Conservation (phyloP, 2,888 invertebrate species). For the Chydorus sphaericus region DNA sequence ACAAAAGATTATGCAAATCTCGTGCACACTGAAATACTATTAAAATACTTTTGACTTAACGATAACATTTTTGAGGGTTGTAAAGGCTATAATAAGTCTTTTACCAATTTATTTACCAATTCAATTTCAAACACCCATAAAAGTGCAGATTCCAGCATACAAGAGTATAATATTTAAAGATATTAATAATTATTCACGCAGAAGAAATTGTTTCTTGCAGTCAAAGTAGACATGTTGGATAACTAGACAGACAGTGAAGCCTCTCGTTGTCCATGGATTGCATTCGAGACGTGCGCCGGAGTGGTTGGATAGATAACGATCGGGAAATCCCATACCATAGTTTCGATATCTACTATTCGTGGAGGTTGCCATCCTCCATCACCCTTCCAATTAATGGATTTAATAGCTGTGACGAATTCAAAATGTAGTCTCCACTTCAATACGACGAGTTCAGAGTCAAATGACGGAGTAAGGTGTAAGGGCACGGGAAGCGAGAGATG, state of each 20-base stretch:
- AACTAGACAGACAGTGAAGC: too few species aligned
- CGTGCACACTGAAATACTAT: too few species aligned
- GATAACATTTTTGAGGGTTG: too few species aligned
- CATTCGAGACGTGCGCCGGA: constrained; percentile 60
- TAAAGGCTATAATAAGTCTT: too few species aligned
- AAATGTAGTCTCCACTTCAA: constrained; percentile 91
- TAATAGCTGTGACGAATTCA: constrained; percentile 67
- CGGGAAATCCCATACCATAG: constrained; percentile 97
- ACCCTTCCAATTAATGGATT: constrained; percentile 27
- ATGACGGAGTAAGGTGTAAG: constrained; percentile 87
- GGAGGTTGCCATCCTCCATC: constrained; percentile 64
- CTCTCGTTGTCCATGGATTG: constrained; percentile 29
- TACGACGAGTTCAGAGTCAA: constrained; percentile 75
- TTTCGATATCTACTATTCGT: constrained; percentile 74
- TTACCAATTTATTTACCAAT: neutral
- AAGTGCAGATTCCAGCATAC: neutral
- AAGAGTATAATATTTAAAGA: neutral
- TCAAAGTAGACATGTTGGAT: too few species aligned
- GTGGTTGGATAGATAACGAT: constrained; percentile 85
- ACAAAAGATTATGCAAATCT: too few species aligned
- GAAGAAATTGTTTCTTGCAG: too few species aligned
- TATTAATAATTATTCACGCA: too few species aligned
- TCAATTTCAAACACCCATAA: neutral
- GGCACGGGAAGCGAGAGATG: constrained; percentile 88
- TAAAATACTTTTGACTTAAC: too few species aligned